These are phyloP conservation scores for Acleris literana DNA, from an alignment of 2,888 invertebrate genomes.

Conservation along the genomic window DNA sequence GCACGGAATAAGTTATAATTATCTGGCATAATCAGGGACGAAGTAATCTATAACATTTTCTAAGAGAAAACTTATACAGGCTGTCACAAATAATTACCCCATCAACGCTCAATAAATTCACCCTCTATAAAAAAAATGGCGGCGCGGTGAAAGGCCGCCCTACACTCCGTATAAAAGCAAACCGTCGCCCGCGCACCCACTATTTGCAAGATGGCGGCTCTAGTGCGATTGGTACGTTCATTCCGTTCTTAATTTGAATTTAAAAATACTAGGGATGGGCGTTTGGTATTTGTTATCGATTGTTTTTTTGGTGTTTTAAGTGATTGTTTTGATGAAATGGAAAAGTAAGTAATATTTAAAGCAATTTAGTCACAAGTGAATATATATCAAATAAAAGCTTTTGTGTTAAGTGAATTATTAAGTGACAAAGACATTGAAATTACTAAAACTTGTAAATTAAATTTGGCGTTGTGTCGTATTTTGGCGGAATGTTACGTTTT, in stretches of 20 bases:
- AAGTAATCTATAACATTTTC: too few relatives aligned
- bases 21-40: too few relatives aligned
- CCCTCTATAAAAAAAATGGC: conserved; percentile 38
- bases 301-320: neutral
- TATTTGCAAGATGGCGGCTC: conserved; percentile 74
- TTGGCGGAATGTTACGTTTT: too few relatives aligned
- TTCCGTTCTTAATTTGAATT: conserved; percentile 42
- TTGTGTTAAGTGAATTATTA: too few relatives aligned
- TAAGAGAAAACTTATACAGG: neutral
- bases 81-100: neutral
- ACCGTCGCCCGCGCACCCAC: conserved; percentile 67
- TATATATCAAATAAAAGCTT: too few relatives aligned
- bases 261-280: conserved; percentile 20
- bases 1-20: too few relatives aligned
- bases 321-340: too few relatives aligned
- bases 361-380: too few relatives aligned
- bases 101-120: conserved; percentile 20
- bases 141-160: conserved; percentile 73
- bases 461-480: too few relatives aligned
- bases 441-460: too few relatives aligned
- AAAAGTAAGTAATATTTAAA: too few relatives aligned
- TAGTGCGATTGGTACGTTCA: conserved; percentile 75
- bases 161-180: conserved; percentile 66
- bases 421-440: too few relatives aligned
- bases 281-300: neutral